Evolutionary conservation across 2,888 invertebrate species (phyloP).

Genomic region (Glyphotaelius pellucidus): DNA sequence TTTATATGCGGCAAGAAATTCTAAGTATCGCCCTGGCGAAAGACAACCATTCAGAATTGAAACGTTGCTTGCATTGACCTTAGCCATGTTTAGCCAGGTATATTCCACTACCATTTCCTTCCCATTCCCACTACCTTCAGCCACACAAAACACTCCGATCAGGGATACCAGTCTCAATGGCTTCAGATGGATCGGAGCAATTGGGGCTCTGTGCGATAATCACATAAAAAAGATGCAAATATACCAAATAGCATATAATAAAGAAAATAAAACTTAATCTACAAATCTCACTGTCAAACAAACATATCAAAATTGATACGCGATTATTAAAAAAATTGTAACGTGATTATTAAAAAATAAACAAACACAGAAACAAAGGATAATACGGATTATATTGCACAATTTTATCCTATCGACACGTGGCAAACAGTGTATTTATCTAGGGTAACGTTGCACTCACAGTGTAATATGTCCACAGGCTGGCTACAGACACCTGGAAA

Average conservation of each 20-base stretch:
- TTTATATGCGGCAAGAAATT: too few relatives aligned
- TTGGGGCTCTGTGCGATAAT: too few relatives aligned
- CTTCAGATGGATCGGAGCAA: too few relatives aligned
- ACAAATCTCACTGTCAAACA: not conserved
- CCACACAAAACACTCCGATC: too few relatives aligned
- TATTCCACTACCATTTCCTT: too few relatives aligned
- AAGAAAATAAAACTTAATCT: not conserved
- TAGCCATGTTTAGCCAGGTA: too few relatives aligned
- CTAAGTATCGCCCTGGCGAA: too few relatives aligned
- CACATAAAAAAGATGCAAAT: not conserved
- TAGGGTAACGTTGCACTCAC: not conserved
- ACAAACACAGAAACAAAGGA: not conserved
- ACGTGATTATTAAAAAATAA: not conserved
- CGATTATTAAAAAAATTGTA: not conserved
- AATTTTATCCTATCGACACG: not conserved
- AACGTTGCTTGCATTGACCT: too few relatives aligned
- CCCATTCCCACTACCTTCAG: too few relatives aligned
- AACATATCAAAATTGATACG: not conserved
- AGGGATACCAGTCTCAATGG: too few relatives aligned
- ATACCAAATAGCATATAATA: too few relatives aligned
- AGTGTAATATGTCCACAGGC: not conserved
- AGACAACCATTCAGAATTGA: too few relatives aligned
- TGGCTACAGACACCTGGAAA: conserved; percentile 28
- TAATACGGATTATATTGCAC: not conserved
- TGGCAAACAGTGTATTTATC: not conserved